Conservation (phyloP, 2,888 invertebrate genomes). For the Willowsia nigromaculata region DNA sequence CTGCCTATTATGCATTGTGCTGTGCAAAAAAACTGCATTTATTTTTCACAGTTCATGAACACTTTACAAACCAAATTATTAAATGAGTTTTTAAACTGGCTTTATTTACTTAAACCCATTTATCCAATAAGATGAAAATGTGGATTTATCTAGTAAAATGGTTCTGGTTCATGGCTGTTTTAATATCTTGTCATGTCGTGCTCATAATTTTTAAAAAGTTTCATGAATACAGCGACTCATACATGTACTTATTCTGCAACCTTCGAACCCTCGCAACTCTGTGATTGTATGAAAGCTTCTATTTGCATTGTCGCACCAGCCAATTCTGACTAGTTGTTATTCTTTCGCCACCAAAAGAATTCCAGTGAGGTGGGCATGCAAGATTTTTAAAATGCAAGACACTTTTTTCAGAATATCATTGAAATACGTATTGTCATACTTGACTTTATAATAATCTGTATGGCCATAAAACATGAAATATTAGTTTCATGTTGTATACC, state of each 20-base stretch:
- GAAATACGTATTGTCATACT: too few relatives aligned
- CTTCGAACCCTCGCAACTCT: too few relatives aligned
- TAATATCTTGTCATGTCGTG: background rate
- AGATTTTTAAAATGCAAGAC: too few relatives aligned
- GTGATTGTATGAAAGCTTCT: too few relatives aligned
- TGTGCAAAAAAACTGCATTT: background rate
- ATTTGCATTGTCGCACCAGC: too few relatives aligned
- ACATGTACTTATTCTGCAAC: too few relatives aligned
- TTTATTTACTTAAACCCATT: background rate
- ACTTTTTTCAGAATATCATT: too few relatives aligned
- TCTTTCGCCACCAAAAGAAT: too few relatives aligned
- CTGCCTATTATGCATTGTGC: background rate
- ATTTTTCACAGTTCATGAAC: slow-evolving; percentile 42
- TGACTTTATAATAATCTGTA: too few relatives aligned
- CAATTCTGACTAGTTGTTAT: too few relatives aligned
- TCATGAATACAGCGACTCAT: too few relatives aligned
- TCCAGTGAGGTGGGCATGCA: too few relatives aligned
- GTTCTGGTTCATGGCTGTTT: background rate
- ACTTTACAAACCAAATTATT: background rate
- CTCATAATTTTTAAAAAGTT: background rate
- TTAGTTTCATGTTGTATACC: background rate
- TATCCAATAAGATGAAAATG: background rate
- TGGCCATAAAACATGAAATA: background rate
- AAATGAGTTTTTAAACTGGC: slow-evolving; percentile 15
- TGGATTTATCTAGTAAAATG: background rate